Evolutionary conservation across 1,140 invertebrate genomes (phyloP), one percentile per base, ranked within the genome.

Genomic region (Sesamia nonagrioides): DNA sequence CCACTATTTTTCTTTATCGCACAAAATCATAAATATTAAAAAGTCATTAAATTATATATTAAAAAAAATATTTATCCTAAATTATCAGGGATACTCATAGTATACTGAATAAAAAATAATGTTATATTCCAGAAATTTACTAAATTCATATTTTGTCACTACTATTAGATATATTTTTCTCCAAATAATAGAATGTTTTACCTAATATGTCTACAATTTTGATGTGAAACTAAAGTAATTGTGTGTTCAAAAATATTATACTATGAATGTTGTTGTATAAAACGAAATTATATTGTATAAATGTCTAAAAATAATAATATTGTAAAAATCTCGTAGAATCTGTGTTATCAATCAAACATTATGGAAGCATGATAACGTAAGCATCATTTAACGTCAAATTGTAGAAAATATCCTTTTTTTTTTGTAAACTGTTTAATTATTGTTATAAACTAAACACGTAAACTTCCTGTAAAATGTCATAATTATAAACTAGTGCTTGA

Each of bases 81-180:
- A 84, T 88, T 87, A 78, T 69, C 76, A 75, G 58, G 63, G 56
- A 61, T 77, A 68, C 45, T 66, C 58, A 77, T 77, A 54, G 45
- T 75, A 54, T 56, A 77, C 58, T 68, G 21, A 69, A 69, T 56
- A 69, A 71, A 77, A 82, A 84, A 78, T 84, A 75, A 79, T 81
- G 37, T 66, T 84, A 85, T 85, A 85, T 85, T 85, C 82, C 82
- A 78, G 68, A 76, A 86, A 83, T 79, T 80, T 80, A 78, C 54
- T 84, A 88, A 86, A 81, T 80, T 66, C 13, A 89, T 91, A 94
- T 91, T 92, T 91, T 94, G 86, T 91, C 91, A 88, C 81, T 89
- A n/a, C n/a, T 84, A 83, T 48, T 89, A 92, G 86, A 88, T 86
- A 63, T 54, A 85, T 87, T 82, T 87, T 91, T 91, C 88, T 88